Evolutionary conservation across 2,113 vertebrate species (phyloP), one percentile per base, ranked within the genome.

Genomic region (Petromus typicus): DNA sequence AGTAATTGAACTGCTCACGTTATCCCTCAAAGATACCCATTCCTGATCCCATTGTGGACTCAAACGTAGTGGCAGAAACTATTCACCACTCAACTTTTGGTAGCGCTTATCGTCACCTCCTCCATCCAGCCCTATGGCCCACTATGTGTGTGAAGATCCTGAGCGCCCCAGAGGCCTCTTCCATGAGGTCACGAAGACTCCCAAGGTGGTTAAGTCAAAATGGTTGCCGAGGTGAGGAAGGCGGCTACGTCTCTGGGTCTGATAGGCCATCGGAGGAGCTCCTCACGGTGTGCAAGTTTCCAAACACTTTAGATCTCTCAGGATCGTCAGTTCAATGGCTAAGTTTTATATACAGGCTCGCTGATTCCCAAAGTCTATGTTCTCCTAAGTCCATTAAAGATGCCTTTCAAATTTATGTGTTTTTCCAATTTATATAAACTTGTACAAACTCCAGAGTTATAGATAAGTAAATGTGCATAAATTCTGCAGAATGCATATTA

Each of bases 341-440:
- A 83, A 14, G 23, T 87, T 92, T 54, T 76, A 81, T 73, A 78
- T 45, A 71, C 12, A 48, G 51, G 4, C 66, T 16, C 67, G 43
- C 90, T 73, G 2, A 56, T 63, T 51, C 34, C 45, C 71, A 61
- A 84, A 94, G 32, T 95, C 34, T 86, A 25, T 34, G 30, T 92
- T 78, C 71, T 92, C 48, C n/a, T 40, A 40, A 59, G 56, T 7
- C 12, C 20, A 59, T 69, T 64, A 73, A 86, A 96, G 75, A 6
- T 22, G 20, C 84, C 64, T 81, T 25, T 30, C 57, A 69, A 91
- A 78, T 90, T 11, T 61, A 80, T 59, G 56, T 71, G n/a, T 56
- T 75, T 89, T 13, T 89, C 5, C 14, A 89, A 7, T 66, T 71
- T 81, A 25, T 43, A 48, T 23, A 51, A 73, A 67, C 13, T 94